phyloP scores from a whole-genome alignment of 30 jellyfish, hydroid and myxozoan species.

The Turritopsis rubra region DNA sequence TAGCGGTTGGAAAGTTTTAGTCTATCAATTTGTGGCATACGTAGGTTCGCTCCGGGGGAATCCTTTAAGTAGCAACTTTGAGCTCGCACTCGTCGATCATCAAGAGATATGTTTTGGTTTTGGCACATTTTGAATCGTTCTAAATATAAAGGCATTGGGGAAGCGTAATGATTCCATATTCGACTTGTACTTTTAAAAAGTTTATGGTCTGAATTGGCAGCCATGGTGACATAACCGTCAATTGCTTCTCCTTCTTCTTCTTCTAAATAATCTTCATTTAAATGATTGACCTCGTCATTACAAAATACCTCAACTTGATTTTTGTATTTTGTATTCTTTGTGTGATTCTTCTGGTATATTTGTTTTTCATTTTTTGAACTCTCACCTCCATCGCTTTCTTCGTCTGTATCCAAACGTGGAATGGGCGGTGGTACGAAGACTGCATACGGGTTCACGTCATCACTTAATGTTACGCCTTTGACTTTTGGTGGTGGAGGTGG shows the following conservation, averaged over 20 bases:
- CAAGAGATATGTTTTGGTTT: background rate
- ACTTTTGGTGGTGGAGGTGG: conserved; percentile 28
- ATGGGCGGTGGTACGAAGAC: conserved; percentile 9
- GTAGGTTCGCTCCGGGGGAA: background rate
- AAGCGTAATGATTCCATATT: conserved; percentile 4
- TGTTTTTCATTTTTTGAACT: background rate
- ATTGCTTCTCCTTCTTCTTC: conserved; percentile 13
- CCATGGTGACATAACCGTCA: conserved; percentile 22
- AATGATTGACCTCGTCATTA: background rate
- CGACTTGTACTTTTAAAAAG: background rate
- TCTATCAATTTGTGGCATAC: conserved; percentile 2
- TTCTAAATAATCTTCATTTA: background rate
- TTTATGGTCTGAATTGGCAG: conserved; percentile 6
- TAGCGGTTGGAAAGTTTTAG: background rate
- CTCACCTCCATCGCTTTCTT: background rate
- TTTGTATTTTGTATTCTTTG: background rate
- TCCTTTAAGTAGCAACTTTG: conserved; percentile 17
- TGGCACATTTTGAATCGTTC: background rate
- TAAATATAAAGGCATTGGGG: background rate
- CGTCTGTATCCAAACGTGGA: conserved; percentile 16
- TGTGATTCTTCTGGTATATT: background rate
- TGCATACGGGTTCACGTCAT: conserved; percentile 27
- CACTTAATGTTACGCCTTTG: background rate
- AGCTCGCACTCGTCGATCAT: background rate
- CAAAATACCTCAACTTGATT: background rate